Evolutionary conservation across 2,888 invertebrate species (phyloP).

Genomic region (Dysmachus trigonus): DNA sequence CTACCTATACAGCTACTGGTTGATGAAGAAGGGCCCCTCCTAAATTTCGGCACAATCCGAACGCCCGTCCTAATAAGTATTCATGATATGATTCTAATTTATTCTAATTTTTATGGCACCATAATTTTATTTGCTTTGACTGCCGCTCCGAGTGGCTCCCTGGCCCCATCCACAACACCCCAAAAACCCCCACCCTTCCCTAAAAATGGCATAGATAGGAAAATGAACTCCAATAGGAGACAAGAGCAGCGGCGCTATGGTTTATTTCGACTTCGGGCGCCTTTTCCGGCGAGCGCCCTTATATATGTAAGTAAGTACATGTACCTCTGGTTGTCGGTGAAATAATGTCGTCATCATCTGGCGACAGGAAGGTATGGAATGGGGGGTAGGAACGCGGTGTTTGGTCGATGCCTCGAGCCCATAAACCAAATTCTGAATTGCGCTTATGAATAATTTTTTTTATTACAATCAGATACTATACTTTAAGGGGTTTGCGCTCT

Average conservation of each 20-base stretch:
- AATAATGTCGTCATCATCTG: slow-evolving; percentile 12
- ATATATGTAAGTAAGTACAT: too few relatives aligned
- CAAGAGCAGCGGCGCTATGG: slow-evolving; percentile 5
- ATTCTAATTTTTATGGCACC: slow-evolving; percentile 43
- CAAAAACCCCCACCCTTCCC: neutral
- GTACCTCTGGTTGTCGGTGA: neutral
- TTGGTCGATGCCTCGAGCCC: slow-evolving; percentile 22
- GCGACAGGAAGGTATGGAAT: neutral
- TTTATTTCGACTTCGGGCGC: slow-evolving; percentile 5
- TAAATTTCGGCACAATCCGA: slow-evolving; percentile 17
- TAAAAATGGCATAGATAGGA: neutral
- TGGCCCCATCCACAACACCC: neutral
- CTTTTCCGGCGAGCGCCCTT: neutral
- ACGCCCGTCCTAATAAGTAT: slow-evolving; percentile 30
- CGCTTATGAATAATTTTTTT: slow-evolving; percentile 39
- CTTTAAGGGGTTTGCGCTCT: slow-evolving; percentile 7
- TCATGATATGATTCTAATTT: slow-evolving; percentile 43
- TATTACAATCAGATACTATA: slow-evolving; percentile 10
- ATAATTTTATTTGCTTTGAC: slow-evolving; percentile 39
- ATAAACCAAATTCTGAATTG: slow-evolving; percentile 26
- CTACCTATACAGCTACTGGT: neutral
- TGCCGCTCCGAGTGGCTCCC: neutral
- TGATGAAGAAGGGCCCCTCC: slow-evolving; percentile 16
- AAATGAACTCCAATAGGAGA: slow-evolving; percentile 23
- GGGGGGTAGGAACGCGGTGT: neutral